Evolutionary conservation across 2,797 vertebrate genomes (phyloP).

Genomic region (Sebastolobus altivelis): DNA sequence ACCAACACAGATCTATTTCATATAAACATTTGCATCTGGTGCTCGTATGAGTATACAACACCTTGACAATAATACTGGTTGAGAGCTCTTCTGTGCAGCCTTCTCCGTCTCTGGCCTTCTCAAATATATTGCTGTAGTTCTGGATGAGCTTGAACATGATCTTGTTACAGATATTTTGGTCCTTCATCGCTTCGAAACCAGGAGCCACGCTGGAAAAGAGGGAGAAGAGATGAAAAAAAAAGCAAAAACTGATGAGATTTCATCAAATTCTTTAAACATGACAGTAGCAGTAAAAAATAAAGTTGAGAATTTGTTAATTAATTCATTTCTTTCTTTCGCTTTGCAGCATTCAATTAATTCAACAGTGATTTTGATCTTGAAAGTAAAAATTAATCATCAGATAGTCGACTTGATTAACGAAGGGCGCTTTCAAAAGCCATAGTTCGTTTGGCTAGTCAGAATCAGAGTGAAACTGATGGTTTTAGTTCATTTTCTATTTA

Average conservation of each 20-base stretch:
- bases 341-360: neutral
- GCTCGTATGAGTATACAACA: conserved; percentile 42
- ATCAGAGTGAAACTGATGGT: too few relatives aligned
- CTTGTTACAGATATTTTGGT: conserved; percentile 93
- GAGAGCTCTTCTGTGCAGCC: conserved; percentile 33
- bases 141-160: conserved; percentile 92
- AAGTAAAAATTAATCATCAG: conserved; percentile 5
- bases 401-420: neutral
- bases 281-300: neutral
- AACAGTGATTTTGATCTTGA: neutral
- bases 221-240: neutral
- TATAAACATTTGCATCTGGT: conserved; percentile 52
- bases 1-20: conserved; percentile 29
- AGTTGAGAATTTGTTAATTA: neutral
- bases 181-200: conserved; percentile 90
- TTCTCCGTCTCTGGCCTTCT: conserved; percentile 60
- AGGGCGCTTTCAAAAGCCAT: too few relatives aligned
- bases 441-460: too few relatives aligned
- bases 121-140: conserved; percentile 89
- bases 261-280: neutral
- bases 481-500: too few relatives aligned
- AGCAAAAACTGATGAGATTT: neutral
- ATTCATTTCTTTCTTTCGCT: neutral
- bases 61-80: conserved; percentile 58
- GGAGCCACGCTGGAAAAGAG: conserved; percentile 85